Conservation (phyloP, 1,140 invertebrate species). For the Zaprionus vittiger region DNA sequence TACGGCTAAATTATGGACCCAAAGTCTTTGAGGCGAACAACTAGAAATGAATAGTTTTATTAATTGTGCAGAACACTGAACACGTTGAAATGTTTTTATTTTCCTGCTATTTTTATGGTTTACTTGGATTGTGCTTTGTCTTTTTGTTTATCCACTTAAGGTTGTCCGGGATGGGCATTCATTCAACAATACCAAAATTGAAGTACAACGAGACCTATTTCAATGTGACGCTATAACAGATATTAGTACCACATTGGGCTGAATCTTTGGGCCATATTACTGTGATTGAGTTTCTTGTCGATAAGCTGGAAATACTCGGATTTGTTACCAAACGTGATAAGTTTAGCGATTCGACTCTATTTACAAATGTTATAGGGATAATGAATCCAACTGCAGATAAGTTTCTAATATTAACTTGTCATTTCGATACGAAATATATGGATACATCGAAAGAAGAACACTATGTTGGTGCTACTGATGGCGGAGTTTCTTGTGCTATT, state of each 20-base stretch:
- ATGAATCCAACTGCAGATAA: slow-evolving; percentile 13
- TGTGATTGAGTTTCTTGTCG: slow-evolving; percentile 88
- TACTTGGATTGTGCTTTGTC: neutral
- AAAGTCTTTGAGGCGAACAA: neutral
- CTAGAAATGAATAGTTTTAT: neutral
- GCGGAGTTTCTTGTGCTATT: slow-evolving; percentile 29
- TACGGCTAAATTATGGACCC: neutral
- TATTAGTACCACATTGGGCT: slow-evolving; percentile 90
- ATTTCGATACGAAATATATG: slow-evolving; percentile 31
- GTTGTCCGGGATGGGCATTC: neutral
- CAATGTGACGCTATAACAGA: slow-evolving; percentile 87
- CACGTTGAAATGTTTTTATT: slow-evolving; percentile 9
- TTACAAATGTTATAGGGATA: slow-evolving; percentile 24
- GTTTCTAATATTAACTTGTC: slow-evolving; percentile 34
- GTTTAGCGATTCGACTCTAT: neutral
- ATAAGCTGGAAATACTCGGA: slow-evolving; percentile 5
- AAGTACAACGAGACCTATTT: slow-evolving; percentile 86
- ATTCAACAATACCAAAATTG: neutral
- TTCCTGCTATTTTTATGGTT: neutral
- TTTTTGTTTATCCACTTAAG: neutral
- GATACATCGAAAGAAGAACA: neutral
- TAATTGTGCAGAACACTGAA: neutral
- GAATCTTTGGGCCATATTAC: slow-evolving; percentile 87
- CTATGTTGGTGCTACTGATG: slow-evolving; percentile 33
- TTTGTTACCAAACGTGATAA: slow-evolving; percentile 5